These are phyloP conservation scores for Alces alces DNA, from an alignment of 2,113 vertebrate species.

Conservation along the genomic window DNA sequence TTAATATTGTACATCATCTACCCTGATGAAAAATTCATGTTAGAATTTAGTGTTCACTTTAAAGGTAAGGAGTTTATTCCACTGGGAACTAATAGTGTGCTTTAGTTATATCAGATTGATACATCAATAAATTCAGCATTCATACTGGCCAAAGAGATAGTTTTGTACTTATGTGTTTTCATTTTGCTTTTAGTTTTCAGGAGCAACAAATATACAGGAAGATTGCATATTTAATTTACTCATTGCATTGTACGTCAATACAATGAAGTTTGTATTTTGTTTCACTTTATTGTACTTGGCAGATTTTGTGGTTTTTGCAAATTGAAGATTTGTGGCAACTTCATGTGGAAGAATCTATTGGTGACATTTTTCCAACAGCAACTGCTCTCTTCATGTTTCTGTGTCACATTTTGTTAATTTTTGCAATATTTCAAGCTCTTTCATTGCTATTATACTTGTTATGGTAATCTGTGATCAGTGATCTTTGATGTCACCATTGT, in stretches of 20 bases:
- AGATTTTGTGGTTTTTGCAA: not conserved
- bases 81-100: not conserved
- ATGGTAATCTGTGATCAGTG: not conserved
- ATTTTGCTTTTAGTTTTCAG: not conserved
- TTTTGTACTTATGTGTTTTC: not conserved
- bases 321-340: not conserved
- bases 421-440: not conserved
- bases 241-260: not conserved
- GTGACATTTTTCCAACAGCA: not conserved
- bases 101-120: conserved; percentile 9
- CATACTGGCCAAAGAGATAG: not conserved
- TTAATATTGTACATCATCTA: not conserved
- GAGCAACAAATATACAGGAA: not conserved
- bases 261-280: not conserved
- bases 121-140: conserved; percentile 21
- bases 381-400: not conserved
- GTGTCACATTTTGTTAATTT: not conserved
- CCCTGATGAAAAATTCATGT: conserved; percentile 26
- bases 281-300: not conserved
- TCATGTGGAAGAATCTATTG: not conserved
- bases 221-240: not conserved
- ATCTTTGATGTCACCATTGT: not conserved
- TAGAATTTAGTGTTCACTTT: not conserved
- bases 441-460: not conserved
- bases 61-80: not conserved